phyloP scores from a whole-genome alignment of 1,140 invertebrate species.

The Zeugodacus cucurbitae region DNA sequence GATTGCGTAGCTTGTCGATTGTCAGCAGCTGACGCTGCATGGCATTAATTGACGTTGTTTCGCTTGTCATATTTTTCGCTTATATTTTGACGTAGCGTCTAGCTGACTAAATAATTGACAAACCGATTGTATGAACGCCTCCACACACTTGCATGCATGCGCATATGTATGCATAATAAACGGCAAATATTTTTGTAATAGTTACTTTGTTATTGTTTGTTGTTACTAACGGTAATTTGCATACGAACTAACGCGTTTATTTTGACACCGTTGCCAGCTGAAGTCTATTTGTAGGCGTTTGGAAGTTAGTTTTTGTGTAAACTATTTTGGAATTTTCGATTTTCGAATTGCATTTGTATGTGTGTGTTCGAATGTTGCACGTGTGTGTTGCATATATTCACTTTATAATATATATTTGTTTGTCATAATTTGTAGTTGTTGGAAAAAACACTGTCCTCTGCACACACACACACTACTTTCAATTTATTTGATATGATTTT shows the following conservation, averaged over 20 bases:
- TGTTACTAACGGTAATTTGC: not conserved
- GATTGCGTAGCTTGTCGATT: slow-evolving; percentile 59
- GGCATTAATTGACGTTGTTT: slow-evolving; percentile 50
- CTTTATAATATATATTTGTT: not conserved
- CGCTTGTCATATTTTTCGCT: slow-evolving; percentile 24
- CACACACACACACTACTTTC: not conserved
- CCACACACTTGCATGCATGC: slow-evolving; percentile 4
- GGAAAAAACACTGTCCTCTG: not conserved
- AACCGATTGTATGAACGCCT: not conserved
- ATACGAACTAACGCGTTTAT: not conserved
- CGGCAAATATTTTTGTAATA: not conserved
- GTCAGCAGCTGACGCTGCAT: slow-evolving; percentile 54
- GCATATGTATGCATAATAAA: slow-evolving; percentile 25
- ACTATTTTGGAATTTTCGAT: not conserved
- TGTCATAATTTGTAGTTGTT: not conserved
- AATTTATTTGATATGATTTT: not conserved
- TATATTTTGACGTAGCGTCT: slow-evolving; percentile 24
- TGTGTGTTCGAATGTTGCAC: no score
- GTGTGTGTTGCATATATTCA: no score
- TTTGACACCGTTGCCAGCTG: not conserved
- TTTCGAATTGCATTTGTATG: not conserved
- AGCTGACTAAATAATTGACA: slow-evolving; percentile 26
- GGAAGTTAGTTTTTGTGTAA: not conserved
- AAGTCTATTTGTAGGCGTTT: not conserved
- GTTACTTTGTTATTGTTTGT: not conserved